phyloP scores from a whole-genome alignment of 2,888 invertebrate species.

The Congeria kusceri region DNA sequence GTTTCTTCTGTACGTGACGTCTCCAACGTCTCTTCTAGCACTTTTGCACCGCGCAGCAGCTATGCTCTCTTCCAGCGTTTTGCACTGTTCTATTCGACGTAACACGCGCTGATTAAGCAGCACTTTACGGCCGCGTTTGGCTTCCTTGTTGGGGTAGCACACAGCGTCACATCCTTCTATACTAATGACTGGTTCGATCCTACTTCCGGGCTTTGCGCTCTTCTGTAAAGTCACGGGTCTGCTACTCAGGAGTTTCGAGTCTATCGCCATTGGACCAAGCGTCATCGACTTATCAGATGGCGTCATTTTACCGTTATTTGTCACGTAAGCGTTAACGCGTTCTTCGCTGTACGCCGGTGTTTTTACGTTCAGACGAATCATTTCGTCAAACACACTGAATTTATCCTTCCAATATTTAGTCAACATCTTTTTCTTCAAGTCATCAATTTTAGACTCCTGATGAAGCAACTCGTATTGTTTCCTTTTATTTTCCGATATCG shows the following conservation, averaged over 20 bases:
- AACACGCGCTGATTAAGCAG: conserved; percentile 52
- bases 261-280: conserved; percentile 61
- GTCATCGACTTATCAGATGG: conserved; percentile 33
- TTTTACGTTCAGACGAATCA: conserved; percentile 67
- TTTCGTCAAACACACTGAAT: conserved; percentile 67
- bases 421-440: conserved; percentile 61
- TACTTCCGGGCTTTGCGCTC: conserved; percentile 43
- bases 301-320: not conserved
- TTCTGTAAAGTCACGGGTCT: conserved; percentile 63
- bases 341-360: conserved; percentile 57
- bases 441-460: conserved; percentile 62
- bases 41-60: conserved; percentile 38
- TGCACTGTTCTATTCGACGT: conserved; percentile 66
- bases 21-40: conserved; percentile 4
- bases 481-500: conserved; percentile 67
- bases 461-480: conserved; percentile 60
- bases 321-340: not conserved
- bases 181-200: conserved; percentile 65
- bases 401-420: conserved; percentile 71
- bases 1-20: not conserved
- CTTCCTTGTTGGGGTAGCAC: conserved; percentile 69
- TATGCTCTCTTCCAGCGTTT: conserved; percentile 53
- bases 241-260: conserved; percentile 65
- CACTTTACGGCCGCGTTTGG: conserved; percentile 66
- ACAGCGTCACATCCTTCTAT: conserved; percentile 68